Base-by-base conservation (phyloP, 1,140 invertebrate species). In the Marisa cornuarietis region DNA sequence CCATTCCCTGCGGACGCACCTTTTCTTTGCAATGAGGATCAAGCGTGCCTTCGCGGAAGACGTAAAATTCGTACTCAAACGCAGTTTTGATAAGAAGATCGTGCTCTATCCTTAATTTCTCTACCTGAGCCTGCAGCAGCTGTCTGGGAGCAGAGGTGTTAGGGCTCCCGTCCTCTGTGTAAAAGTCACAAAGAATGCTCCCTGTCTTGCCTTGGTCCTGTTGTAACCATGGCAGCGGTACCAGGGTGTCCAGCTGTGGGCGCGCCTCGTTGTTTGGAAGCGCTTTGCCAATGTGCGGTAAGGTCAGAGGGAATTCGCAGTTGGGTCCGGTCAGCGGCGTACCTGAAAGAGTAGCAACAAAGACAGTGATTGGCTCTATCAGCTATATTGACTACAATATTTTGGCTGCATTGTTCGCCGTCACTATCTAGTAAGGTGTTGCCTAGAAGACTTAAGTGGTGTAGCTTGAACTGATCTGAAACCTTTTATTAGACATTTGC, bases 51-150 rank as follows among this genome's bases (percentile, higher is more conserved):
- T 63, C 76, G 49, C 73, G 13, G 62, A 71, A 78, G 26, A 76
- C 61, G 69, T 73, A 71, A 31, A 81, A 81, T 26, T 81, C 80
- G 49, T 72, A 72, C 71, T 81, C 80, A 24, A 81, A 68, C 11
- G 71, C 80, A 26, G 80, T 63, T 52, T 74, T 78, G 22, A 81
- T 61, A 22, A 65, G 26, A 68, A 81, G 52, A 4, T 76, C 76
- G 65, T 73, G 76, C 3, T 74, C 22, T 24, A 65, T 71, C 76
- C 65, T 71, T n/a, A 81, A 71, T 11, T 51, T 65, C n/a, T 77
- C 58, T 14, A 77, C 61, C 76, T 68, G 63, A 20, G n/a, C 49
- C 26, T 68, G 31, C 31, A 77, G 42, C 49, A 68, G 63, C 31
- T 77, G 76, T 54, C 76, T 66, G 18, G 76, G 76, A 7, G 54